A percentile compares a stretch with the other conserved stretches of the same genome.
Evolutionary conservation across 2,888 invertebrate species (phyloP).

Genomic region (Aphrophora alni): DNA sequence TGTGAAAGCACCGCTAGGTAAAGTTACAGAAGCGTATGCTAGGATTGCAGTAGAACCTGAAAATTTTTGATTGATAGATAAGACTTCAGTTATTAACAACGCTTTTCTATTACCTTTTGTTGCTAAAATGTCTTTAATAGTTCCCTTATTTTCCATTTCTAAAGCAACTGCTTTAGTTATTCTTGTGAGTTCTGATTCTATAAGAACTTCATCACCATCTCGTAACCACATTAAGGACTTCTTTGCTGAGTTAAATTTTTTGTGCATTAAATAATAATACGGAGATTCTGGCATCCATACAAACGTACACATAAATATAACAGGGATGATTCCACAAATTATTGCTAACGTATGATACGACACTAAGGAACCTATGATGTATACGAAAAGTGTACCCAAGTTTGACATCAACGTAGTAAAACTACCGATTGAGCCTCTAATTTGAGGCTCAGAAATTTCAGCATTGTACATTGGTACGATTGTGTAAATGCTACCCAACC

Average conservation of each 20-base stretch:
- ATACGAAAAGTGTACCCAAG: neutral
- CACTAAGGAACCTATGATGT: conserved; percentile 44
- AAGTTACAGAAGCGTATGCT: conserved; percentile 68
- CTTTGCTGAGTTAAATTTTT: conserved; percentile 60
- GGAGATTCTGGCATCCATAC: conserved; percentile 68
- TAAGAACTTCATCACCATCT: conserved; percentile 38
- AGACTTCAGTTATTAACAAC: conserved; percentile 63
- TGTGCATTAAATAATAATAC: conserved; percentile 64
- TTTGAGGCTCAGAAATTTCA: neutral
- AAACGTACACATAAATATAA: conserved; percentile 60
- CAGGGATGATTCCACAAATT: conserved; percentile 60
- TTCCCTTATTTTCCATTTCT: conserved; percentile 60
- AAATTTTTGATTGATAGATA: conserved; percentile 66
- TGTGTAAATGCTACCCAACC: neutral
- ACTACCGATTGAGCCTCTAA: neutral
- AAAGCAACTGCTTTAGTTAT: conserved; percentile 52
- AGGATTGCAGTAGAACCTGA: conserved; percentile 69
- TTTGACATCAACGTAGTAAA: neutral
- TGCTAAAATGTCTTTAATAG: conserved; percentile 62
- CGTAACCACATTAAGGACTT: conserved; percentile 45
- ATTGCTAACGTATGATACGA: conserved; percentile 57
- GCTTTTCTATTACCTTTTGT: conserved; percentile 67
- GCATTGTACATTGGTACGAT: neutral
- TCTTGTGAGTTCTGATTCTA: conserved; percentile 49
- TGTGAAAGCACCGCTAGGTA: conserved; percentile 59